Evolutionary conservation across 30 jellyfish, hydroid and myxozoan species (phyloP), one percentile per base, ranked within the genome.

Genomic region (Aurelia aurita complex sp. Pacific): DNA sequence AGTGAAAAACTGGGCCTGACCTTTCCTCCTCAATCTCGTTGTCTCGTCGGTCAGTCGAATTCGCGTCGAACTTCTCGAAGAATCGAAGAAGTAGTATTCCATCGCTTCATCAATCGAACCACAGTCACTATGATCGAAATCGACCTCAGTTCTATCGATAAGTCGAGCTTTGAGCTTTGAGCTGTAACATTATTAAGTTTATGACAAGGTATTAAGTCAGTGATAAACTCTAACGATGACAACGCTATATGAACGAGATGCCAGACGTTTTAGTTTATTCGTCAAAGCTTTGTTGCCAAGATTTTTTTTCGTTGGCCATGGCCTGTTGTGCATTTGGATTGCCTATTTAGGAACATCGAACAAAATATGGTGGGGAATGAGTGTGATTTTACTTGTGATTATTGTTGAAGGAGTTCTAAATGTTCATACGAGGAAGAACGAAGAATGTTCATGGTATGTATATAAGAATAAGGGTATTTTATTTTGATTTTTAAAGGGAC

Each of bases 241-340:
- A 9, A 46, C 57, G 15, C 2, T 9, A 9, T 5, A 46, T 46
- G 12, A 46, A 46, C 57, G 15, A 46, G 57, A 46, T 46, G 85
- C 90, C 18, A 54, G 10, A 71, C 46, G 19, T 51, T 34, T 77
- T 7, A 29, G 76, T 9, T 67, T 89, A 15, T 83, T 89, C 42
- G 29, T 90, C 66, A 90, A 78, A 66, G 97, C 97, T 29, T 72
- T 90, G 50, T 67, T 90, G 76, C 97, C 97, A 32, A 69, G 97
- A 72, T 90, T 83, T 60, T 80, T 90, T 32, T 90, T 90, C 60
- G 34, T 90, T 17, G 91, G 88, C 15, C 97, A 90, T 73, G 97
- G 97, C 12, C 5, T 90, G 52, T 36, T 90, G n/a, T 86, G 97
- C 62, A 77, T 90, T 17, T 79, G 90, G 86, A 68, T 90, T 5